Base-by-base conservation (phyloP, 2,888 invertebrate genomes). In the Isoperla grammatica region DNA sequence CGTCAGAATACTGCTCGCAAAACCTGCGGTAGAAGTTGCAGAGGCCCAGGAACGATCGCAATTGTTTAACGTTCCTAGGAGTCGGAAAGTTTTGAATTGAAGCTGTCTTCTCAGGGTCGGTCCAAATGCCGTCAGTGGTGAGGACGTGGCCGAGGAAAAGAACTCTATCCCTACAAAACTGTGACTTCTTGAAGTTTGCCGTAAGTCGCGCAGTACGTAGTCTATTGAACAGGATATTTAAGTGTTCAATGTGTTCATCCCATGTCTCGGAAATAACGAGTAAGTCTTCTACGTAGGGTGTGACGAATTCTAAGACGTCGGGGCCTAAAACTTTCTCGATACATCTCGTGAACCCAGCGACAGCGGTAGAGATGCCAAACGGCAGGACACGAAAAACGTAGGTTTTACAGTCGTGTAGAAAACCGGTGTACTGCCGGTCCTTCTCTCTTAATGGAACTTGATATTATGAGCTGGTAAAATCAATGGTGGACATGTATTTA, bases 401-500 rank as follows among this genome's bases (percentile, higher is more conserved):
- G 8, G 59, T 59, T 13, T 48, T 53, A 9, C 49, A 40, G 12
- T 58, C 39, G 19, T 59, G 59, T 11, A 57, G 17, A 56, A 66
- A 66, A 12, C 63, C 66, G 4, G 64, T 66, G 46, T 63, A 66
- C 39, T 64, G 56, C 1, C 53, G 15, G 13, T 46, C 43, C 11
- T 61, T 12, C 9, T 53, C 29, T 1, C 37, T 12, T n/a, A 67
- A 17, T 2, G 60, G 56, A 22, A 67, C 61, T 49, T 66, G 63
- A 56, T 58, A 64, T 29, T 65, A 67, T 2, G 56, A 40, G 40
- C 57, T 46, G 29, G 61, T 61, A 5, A 65, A 43, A 57, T 67
- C 66, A 5, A 64, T 15, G 4, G 3, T 23, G 6, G 63, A 59
- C 35, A 68, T 61, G 48, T 50, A 64, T 20, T 63, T 57, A 0